A percentile compares a stretch with the other conserved stretches of the same genome.
These are phyloP conservation scores for Myotis brandtii DNA, from an alignment of 2,113 vertebrate species.

Conservation along the genomic window DNA sequence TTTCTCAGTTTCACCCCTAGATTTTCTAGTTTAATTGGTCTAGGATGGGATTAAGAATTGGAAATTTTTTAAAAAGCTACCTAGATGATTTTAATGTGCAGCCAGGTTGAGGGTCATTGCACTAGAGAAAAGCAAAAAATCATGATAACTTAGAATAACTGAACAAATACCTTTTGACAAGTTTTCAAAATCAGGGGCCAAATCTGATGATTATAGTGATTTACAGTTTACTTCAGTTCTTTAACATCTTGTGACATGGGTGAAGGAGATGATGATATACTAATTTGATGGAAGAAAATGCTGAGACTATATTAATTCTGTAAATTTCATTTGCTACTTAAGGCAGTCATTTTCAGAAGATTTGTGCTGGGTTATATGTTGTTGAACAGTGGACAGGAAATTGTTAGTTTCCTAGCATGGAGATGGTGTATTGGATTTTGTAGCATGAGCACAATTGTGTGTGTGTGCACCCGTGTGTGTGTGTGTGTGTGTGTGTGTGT, in stretches of 20 bases:
- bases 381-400: neutral
- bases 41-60: neutral
- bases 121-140: conserved; percentile 30
- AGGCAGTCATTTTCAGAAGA: conserved; percentile 11
- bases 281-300: conserved; percentile 5
- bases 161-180: neutral
- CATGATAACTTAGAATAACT: conserved; percentile 11
- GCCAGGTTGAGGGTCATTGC: neutral
- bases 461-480: too few species aligned
- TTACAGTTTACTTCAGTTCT: neutral
- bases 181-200: neutral
- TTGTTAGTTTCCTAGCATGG: neutral
- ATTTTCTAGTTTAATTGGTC: conserved; percentile 49
- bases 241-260: neutral
- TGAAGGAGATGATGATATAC: neutral
- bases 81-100: conserved; percentile 14
- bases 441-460: neutral
- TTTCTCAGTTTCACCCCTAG: neutral
- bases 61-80: neutral
- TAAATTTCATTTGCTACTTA: neutral
- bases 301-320: neutral
- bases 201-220: neutral
- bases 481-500: too few species aligned
- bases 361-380: neutral
- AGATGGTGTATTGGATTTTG: neutral